Base-by-base conservation (phyloP, 2,113 vertebrate species). In the Eptesicus fuscus region DNA sequence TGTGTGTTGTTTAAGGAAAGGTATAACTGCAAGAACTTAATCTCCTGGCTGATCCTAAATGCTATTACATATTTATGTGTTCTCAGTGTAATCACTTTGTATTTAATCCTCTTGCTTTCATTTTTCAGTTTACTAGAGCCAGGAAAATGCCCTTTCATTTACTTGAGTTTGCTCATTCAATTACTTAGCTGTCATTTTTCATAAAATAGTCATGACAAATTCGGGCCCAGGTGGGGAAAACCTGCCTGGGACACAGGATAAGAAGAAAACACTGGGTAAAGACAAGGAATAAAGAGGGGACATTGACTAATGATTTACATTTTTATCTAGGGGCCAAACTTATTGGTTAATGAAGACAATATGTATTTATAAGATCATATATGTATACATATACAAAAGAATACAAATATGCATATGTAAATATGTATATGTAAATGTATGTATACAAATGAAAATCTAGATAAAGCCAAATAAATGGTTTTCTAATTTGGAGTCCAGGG, bases 31-130 rank as follows among this genome's bases (percentile, higher is more conserved):
- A 76, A 89, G 91, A 85, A 95, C 92, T 74, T 96, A 94, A 97
- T 97, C 95, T 92, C 88, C 73, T 74, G 73, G 77, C 85, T 69
- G 86, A 70, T 74, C 90, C 91, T 89, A 85, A 95, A 83, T 79
- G 89, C 90, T 87, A 65, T 91, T 96, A 89, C 59, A 83, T 91
- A 96, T 91, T 93, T 95, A 95, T 86, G 86, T 83, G 95, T 97
- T 96, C 95, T 95, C 88, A 91, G 51, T 88, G 76, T 86, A 86
- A 91, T 91, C 90, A 47, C 77, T 70, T 71, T 73, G 42, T 88
- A 73, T 93, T 95, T 95, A 95, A 94, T 86, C 90, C 84, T n/a
- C 61, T 80, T 59, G 69, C 90, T 95, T 96, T 91, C 92, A 93
- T 90, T 96, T 96, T 79, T 80, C 90, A 87, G 87, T 89, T 93